Evolutionary conservation across 2,888 invertebrate species (phyloP).

Genomic region (Chrysomela aeneicollis): DNA sequence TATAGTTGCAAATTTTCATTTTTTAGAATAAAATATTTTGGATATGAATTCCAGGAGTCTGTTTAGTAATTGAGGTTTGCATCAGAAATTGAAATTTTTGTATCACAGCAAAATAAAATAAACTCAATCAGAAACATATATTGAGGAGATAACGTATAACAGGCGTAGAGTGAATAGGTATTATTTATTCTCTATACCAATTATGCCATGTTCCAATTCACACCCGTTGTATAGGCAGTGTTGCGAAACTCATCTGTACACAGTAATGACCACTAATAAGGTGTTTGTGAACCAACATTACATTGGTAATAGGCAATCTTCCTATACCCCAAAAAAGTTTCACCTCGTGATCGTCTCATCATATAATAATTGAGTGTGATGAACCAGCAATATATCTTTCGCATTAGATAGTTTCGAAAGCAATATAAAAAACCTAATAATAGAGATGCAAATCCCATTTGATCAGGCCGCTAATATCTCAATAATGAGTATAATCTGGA

Average conservation of each 20-base stretch:
- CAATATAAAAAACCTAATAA: slow-evolving; percentile 14
- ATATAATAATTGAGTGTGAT: neutral
- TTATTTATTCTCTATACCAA: neutral
- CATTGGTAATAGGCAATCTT: neutral
- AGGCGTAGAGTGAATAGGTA: neutral
- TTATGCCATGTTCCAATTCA: neutral
- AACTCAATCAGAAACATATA: too few species aligned
- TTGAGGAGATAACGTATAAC: neutral
- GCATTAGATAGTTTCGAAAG: neutral
- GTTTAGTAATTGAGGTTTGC: too few species aligned
- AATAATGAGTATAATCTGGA: slow-evolving; percentile 34
- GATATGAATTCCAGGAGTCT: too few species aligned
- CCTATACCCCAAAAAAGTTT: neutral
- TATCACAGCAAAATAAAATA: too few species aligned
- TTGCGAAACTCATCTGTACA: neutral
- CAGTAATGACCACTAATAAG: neutral
- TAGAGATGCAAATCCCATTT: slow-evolving; percentile 26
- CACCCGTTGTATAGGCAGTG: neutral
- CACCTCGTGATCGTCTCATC: neutral
- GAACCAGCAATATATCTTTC: neutral
- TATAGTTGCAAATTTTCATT: too few species aligned
- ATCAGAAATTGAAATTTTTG: too few species aligned
- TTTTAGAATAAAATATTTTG: too few species aligned
- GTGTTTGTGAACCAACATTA: neutral
- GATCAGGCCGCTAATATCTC: slow-evolving; percentile 34